Base-by-base conservation (phyloP, 2,888 invertebrate genomes). In the Limulus polyphemus region DNA sequence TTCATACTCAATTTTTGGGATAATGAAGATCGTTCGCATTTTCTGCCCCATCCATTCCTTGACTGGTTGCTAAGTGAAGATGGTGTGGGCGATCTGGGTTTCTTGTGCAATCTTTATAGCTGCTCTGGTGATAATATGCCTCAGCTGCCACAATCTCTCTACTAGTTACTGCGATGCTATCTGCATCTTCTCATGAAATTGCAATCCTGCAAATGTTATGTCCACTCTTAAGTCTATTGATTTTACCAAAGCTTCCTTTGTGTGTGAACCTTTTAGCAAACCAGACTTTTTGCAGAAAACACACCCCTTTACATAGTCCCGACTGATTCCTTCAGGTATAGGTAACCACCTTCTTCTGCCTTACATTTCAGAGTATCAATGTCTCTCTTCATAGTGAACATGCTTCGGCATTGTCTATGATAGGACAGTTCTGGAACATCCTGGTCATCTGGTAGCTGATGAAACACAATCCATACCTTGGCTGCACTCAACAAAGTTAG, bases 101-200 rank as follows among this genome's bases (percentile, higher is more conserved):
- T 11, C 9, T 16, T 17, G n/a, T 54, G 54, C n/a, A 54, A n/a
- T 54, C 54, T 54, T 12, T 54, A 32, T 54, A 54, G 14, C 54
- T 17, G 11, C 16, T 17, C 32, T 54, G 16, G 2, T 54, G 54
- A 9, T 54, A 54, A 32, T 54, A 14, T 3, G 54, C 54, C 0
- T 54, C 54, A 17, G 10, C 54, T 11, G 10, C 10, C 54, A 54
- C 54, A 54, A 54, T 54, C 16, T 54, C 54, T 54, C 54, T 54
- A 11, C 13, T n/a, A 54, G 54, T 12, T 54, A 54, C 2, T 11
- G 1, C 9, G 11, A 54, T 54, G 11, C 9, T 11, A 1, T 14
- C 11, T 17, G 16, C 54, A n/a, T 54, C 2, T 17, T 11, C 12
- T 54, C 14, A 11, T 32, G 2, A 16, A 2, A 54, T 54, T 32